phyloP scores from a whole-genome alignment of 2,797 vertebrate species.

The Oreonectes daqikongensis region DNA sequence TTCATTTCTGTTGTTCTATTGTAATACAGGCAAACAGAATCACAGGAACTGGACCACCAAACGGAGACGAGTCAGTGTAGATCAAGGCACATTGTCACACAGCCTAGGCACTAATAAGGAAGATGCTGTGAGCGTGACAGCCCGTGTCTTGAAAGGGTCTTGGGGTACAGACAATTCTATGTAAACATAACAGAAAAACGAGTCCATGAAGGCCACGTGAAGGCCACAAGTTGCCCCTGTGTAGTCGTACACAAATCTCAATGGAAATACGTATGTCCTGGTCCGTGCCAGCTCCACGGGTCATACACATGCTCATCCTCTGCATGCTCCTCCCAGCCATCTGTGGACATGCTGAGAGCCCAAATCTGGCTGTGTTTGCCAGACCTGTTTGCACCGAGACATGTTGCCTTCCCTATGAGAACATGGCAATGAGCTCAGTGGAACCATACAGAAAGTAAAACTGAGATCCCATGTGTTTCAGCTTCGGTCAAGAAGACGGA shows the following conservation, averaged over 20 bases:
- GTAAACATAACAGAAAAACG: slow-evolving; percentile 11
- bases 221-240: slow-evolving; percentile 17
- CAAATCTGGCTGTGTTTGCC: slow-evolving; percentile 29
- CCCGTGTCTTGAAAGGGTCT: neutral
- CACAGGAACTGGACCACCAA: slow-evolving; percentile 4
- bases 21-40: slow-evolving; percentile 2
- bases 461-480: neutral
- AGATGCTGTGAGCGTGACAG: slow-evolving; percentile 28
- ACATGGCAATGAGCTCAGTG: slow-evolving; percentile 34
- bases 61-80: slow-evolving; percentile 6
- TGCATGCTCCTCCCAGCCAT: slow-evolving; percentile 29
- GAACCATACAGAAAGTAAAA: slow-evolving; percentile 10
- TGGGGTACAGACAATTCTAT: neutral
- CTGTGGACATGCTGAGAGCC: slow-evolving; percentile 30
- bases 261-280: slow-evolving; percentile 13
- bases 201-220: neutral
- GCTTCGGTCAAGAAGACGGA: neutral
- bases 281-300: slow-evolving; percentile 24
- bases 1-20: slow-evolving; percentile 7
- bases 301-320: slow-evolving; percentile 27
- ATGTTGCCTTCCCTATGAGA: slow-evolving; percentile 27
- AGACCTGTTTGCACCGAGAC: slow-evolving; percentile 17
- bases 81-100: slow-evolving; percentile 27
- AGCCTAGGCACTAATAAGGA: slow-evolving; percentile 31
- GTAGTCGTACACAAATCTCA: slow-evolving; percentile 25